Conservation (phyloP, 2,113 vertebrate genomes). For the Rhadina sibilatrix region DNA sequence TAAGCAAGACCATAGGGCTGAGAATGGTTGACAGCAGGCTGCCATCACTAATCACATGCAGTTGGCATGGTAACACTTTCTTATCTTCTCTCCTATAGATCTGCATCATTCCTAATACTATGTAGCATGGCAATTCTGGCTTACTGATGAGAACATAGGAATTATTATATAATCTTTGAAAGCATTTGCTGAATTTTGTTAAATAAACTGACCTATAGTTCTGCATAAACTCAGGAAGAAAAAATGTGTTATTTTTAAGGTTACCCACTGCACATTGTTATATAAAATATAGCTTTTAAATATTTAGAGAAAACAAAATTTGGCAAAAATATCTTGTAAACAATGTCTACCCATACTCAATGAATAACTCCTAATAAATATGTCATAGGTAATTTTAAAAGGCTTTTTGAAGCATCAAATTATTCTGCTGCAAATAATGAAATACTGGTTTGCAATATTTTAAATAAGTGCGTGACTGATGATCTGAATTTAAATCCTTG, state of each 20-base stretch:
- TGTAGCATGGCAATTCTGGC: not conserved
- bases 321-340: slow-evolving; percentile 58
- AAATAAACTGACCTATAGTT: not conserved
- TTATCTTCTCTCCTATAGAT: not conserved
- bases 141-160: not conserved
- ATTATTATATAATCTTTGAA: not conserved
- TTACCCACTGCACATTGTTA: not conserved
- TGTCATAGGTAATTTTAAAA: slow-evolving; percentile 43
- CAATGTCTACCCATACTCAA: not conserved
- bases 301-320: slow-evolving; percentile 52
- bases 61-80: slow-evolving; percentile 19
- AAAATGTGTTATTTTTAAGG: slow-evolving; percentile 40
- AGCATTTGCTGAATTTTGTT: not conserved
- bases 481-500: slow-evolving; percentile 25
- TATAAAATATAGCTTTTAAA: slow-evolving; percentile 12
- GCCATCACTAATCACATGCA: not conserved
- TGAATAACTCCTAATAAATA: slow-evolving; percentile 60
- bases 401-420: slow-evolving; percentile 8
- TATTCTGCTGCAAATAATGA: slow-evolving; percentile 33
- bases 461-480: slow-evolving; percentile 16
- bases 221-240: not conserved
- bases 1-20: not conserved
- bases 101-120: not conserved
- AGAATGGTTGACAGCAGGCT: not conserved
- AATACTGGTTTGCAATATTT: slow-evolving; percentile 47